phyloP scores from a whole-genome alignment of 2,797 vertebrate genomes.

The Philypnodon macrostomus region DNA sequence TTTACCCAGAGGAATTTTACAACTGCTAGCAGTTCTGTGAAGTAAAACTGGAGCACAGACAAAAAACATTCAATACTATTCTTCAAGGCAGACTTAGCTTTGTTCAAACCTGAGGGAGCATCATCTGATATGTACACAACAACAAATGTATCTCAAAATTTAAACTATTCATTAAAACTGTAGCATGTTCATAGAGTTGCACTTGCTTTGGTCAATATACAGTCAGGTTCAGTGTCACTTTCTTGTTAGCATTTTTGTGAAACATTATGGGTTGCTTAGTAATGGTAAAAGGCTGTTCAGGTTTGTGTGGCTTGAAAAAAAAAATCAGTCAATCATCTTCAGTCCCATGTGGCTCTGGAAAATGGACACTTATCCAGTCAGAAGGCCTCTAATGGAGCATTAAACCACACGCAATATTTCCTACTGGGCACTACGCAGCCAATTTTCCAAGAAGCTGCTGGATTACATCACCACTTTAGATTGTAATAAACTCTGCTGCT shows the following conservation, averaged over 20 bases:
- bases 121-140: background rate
- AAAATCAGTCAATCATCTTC: conserved; percentile 50
- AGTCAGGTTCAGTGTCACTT: background rate
- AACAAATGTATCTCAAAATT: too few species aligned
- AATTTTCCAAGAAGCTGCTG: conserved; percentile 37
- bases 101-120: conserved; percentile 18
- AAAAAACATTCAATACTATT: background rate
- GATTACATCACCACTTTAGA: conserved; percentile 65
- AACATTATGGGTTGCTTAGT: background rate
- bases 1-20: conserved; percentile 1
- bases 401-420: conserved; percentile 52
- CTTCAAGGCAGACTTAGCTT: conserved; percentile 2
- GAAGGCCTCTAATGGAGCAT: conserved; percentile 74
- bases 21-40: conserved; percentile 1
- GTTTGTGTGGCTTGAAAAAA: conserved; percentile 45
- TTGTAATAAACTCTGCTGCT: conserved; percentile 13
- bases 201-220: background rate
- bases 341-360: conserved; percentile 45
- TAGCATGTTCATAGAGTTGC: too few species aligned
- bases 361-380: conserved; percentile 67
- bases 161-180: too few species aligned
- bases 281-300: conserved; percentile 52
- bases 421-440: conserved; percentile 42
- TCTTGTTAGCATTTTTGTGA: background rate
- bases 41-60: too few species aligned